Conservation (phyloP, 2,797 vertebrate species). For the Spea hammondii region DNA sequence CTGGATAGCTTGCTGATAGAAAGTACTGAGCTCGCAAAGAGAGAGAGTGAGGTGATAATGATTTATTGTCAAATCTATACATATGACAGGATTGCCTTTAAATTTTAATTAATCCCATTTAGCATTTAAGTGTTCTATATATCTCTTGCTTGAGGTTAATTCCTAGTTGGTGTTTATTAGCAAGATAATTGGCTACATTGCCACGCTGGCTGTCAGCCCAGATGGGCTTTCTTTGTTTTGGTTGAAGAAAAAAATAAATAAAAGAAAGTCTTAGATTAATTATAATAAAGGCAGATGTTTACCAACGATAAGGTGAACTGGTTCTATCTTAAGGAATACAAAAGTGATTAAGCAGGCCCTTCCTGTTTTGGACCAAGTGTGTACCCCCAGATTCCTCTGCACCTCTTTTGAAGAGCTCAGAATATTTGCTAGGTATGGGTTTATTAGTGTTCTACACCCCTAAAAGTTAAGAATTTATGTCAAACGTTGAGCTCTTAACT, state of each 20-base stretch:
- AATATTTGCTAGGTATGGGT: no score
- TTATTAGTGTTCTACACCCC: no score
- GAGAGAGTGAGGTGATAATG: not conserved
- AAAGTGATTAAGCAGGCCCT: no score
- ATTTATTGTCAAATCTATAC: constrained; percentile 57
- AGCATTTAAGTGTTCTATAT: constrained; percentile 62
- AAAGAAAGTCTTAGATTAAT: constrained; percentile 25
- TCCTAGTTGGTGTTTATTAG: constrained; percentile 64
- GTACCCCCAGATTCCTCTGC: no score
- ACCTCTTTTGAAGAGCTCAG: no score
- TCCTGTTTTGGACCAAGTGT: no score
- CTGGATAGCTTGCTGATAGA: constrained; percentile 3
- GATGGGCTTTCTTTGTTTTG: constrained; percentile 32
- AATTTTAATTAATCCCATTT: constrained; percentile 68
- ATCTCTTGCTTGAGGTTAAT: constrained; percentile 63
- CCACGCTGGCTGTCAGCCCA: constrained; percentile 36
- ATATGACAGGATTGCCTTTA: constrained; percentile 55
- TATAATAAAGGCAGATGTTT: constrained; percentile 34
- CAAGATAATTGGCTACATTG: constrained; percentile 56
- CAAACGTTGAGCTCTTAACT: no score
- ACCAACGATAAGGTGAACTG: not conserved
- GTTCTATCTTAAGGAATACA: not conserved
- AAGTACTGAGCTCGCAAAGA: not conserved
- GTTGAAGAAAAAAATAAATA: not conserved
- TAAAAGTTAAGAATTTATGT: no score